Base-by-base conservation (phyloP, 2,888 invertebrate species). In the Mesorhabditis sp. region DNA sequence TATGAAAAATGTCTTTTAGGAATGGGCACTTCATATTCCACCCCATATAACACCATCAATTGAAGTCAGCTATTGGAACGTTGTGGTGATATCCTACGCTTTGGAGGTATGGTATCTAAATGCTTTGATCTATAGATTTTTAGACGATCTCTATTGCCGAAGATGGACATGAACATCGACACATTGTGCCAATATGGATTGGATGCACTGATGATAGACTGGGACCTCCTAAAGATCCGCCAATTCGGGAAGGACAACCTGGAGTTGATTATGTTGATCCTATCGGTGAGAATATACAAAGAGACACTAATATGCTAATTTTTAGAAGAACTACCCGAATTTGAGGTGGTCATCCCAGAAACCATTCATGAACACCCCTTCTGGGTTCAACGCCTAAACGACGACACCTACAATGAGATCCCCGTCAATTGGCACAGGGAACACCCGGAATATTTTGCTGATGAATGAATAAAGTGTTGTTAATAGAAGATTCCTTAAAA, bases 1-100 rank as follows among this genome's bases (percentile, higher is more conserved):
- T 28, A 28, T 28, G 28, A 28, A 28, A 61, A 68, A 68, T 41
- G 13, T n/a, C n/a, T 13, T 50, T 0, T 2, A 50, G 5, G 76
- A 76, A 45, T 74, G 75, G 70, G 69, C 74, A 3, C 65, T 80
- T 65, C 73, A 73, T 6, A 78, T 81, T 15, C 81, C 81, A 0
- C 66, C 62, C 62, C 77, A 77, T 28, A 72, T 81, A 58, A 76
- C 79, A 7, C 81, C 81, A 7, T 75, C 74, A 68, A 77, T 80
- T 50, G 80, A 81, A 62, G 77, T 80, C 50, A 70, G 74, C 62
- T 81, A 81, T 43, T 81, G 81, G 81, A 80, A 80, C 65, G 79
- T 79, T 5, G 70, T 80, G 4, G 72, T 77, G 50, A 67, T 80
- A 5, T 68, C 69, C n/a, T 80, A 78, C 68, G 66, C 66, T 28